Evolutionary conservation across 1,140 invertebrate species (phyloP).

Genomic region (Cardiocondyla obscurior): DNA sequence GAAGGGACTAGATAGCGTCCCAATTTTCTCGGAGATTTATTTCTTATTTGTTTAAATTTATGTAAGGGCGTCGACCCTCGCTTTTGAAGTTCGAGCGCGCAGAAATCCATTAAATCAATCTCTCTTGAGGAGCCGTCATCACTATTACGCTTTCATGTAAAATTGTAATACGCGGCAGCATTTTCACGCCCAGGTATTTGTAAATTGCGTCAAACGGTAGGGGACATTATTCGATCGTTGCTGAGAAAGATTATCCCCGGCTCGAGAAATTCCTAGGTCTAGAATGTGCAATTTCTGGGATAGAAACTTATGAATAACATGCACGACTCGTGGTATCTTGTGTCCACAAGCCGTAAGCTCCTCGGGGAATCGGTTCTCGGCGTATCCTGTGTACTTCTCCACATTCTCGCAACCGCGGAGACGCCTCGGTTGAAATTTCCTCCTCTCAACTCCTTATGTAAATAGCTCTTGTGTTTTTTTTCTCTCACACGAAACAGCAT

Average conservation of each 20-base stretch:
- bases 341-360: conserved; percentile 41
- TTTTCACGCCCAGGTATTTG: background rate
- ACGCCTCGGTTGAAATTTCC: conserved; percentile 8
- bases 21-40: background rate
- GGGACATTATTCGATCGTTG: background rate
- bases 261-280: background rate
- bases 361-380: conserved; percentile 5
- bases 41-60: background rate
- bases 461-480: conserved; percentile 20
- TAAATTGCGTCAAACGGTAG: background rate
- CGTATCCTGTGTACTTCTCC: conserved; percentile 16
- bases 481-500: background rate
- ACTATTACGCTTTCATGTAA: background rate
- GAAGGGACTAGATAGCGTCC: background rate
- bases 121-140: background rate
- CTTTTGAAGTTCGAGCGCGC: background rate
- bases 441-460: background rate
- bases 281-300: background rate
- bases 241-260: background rate
- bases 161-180: background rate
- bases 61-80: background rate
- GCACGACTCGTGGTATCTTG: conserved; percentile 41
- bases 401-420: background rate
- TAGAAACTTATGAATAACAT: conserved; percentile 39
- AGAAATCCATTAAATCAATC: background rate